phyloP scores from a whole-genome alignment of 2,888 invertebrate genomes.

The Caenorhabditis afra region DNA sequence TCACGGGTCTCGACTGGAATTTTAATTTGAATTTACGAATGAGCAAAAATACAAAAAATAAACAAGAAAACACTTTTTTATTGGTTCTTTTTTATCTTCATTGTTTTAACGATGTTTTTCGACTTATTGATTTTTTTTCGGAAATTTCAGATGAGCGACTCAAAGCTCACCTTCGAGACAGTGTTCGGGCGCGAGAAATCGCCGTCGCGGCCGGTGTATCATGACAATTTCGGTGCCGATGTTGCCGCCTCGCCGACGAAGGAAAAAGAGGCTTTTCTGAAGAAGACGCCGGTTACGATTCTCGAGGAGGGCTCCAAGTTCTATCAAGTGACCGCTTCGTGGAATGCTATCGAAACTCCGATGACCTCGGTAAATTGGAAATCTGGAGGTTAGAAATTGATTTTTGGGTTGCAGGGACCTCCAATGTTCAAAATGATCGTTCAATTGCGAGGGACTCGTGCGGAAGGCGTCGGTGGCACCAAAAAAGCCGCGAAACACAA shows the following conservation, averaged over 20 bases:
- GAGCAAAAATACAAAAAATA: slow-evolving; percentile 35
- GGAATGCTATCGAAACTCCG: slow-evolving; percentile 9
- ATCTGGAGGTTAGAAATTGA: background rate
- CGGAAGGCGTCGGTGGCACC: slow-evolving; percentile 22
- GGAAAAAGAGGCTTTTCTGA: no score
- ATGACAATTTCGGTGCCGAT: no score
- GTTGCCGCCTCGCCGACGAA: no score
- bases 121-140: background rate
- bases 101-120: background rate
- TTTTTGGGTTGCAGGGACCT: slow-evolving; percentile 3
- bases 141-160: no score
- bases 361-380: background rate
- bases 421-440: slow-evolving; percentile 43
- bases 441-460: slow-evolving; percentile 20
- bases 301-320: slow-evolving; percentile 60
- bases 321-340: slow-evolving; percentile 24
- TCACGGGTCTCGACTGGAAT: slow-evolving; percentile 23
- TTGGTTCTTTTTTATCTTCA: background rate
- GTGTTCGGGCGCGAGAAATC: no score
- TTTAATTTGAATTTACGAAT: background rate
- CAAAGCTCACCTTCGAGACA: no score
- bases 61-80: no score
- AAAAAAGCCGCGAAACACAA: slow-evolving; percentile 66
- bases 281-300: slow-evolving; percentile 61
- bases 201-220: no score